These are phyloP conservation scores for Sibirionetta formosa DNA, from an alignment of 2,797 vertebrate genomes.

Conservation along the genomic window DNA sequence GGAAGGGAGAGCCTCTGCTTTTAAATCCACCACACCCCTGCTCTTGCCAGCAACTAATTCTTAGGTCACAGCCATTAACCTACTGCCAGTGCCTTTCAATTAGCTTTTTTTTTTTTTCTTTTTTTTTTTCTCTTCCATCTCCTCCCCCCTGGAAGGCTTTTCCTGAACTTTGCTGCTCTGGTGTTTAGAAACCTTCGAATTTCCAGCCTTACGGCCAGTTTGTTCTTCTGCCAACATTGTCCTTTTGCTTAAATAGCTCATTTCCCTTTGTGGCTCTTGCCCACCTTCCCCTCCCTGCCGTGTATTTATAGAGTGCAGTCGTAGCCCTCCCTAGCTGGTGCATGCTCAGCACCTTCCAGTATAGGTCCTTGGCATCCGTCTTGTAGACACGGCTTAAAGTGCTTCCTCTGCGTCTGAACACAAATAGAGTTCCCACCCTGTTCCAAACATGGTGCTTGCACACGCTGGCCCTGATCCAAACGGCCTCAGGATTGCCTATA, in stretches of 20 bases:
- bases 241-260: slow-evolving; percentile 68
- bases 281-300: slow-evolving; percentile 17
- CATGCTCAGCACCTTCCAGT: slow-evolving; percentile 43
- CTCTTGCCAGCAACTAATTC: background rate
- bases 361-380: slow-evolving; percentile 37
- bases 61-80: slow-evolving; percentile 36
- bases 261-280: slow-evolving; percentile 9
- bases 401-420: slow-evolving; percentile 52
- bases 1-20: slow-evolving; percentile 29
- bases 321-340: background rate
- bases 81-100: slow-evolving; percentile 17
- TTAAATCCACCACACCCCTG: slow-evolving; percentile 19
- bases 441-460: slow-evolving; percentile 38
- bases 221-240: slow-evolving; percentile 75
- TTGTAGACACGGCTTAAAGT: background rate
- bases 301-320: slow-evolving; percentile 59
- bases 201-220: slow-evolving; percentile 56
- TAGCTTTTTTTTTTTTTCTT: background rate
- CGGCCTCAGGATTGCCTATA: slow-evolving; percentile 59
- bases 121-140: background rate
- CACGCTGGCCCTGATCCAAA: slow-evolving; percentile 42
- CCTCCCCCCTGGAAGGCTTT: slow-evolving; percentile 25
- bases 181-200: slow-evolving; percentile 63
- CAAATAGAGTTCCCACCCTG: slow-evolving; percentile 59
- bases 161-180: slow-evolving; percentile 52